Evolutionary conservation across 2,888 invertebrate species (phyloP).

Genomic region (Gandaritis pyraliata): DNA sequence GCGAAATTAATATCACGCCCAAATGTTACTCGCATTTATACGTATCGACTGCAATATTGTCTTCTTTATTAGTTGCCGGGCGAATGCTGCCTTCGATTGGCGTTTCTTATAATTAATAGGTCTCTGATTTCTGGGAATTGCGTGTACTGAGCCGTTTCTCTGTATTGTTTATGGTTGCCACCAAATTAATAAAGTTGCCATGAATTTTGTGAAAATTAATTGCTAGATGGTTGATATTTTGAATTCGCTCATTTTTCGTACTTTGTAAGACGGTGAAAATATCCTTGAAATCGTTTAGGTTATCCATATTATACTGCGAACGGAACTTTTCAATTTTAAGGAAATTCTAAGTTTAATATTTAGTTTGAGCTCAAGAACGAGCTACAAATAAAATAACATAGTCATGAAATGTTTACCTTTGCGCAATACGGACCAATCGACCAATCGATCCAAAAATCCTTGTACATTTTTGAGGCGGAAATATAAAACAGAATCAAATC

Average conservation of each 20-base stretch:
- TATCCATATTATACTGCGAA: too few relatives aligned
- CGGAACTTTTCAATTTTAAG: too few relatives aligned
- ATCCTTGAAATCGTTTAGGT: too few relatives aligned
- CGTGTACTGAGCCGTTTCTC: slow-evolving; percentile 2
- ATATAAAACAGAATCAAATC: slow-evolving; percentile 17
- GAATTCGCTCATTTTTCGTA: too few relatives aligned
- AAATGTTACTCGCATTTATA: slow-evolving; percentile 83
- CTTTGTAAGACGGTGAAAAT: too few relatives aligned
- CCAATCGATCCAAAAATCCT: slow-evolving; percentile 2
- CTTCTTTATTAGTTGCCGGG: slow-evolving; percentile 83
- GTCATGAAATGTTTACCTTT: neutral
- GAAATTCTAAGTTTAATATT: too few relatives aligned
- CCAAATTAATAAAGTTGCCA: too few relatives aligned
- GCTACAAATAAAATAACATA: too few relatives aligned
- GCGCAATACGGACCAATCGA: slow-evolving; percentile 1
- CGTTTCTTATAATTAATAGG: slow-evolving; percentile 32
- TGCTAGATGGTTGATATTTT: too few relatives aligned
- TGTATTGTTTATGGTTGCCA: neutral
- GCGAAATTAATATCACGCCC: slow-evolving; percentile 83
- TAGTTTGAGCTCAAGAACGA: too few relatives aligned
- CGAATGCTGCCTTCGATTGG: slow-evolving; percentile 77
- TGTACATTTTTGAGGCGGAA: slow-evolving; percentile 13
- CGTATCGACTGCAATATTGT: slow-evolving; percentile 84
- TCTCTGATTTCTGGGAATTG: slow-evolving; percentile 12
- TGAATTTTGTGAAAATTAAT: too few relatives aligned